Percentiles rank a stretch among this genome's conserved stretches.
Evolutionary conservation across 2,888 invertebrate species (phyloP).

Genomic region (Crioceris asparagi): DNA sequence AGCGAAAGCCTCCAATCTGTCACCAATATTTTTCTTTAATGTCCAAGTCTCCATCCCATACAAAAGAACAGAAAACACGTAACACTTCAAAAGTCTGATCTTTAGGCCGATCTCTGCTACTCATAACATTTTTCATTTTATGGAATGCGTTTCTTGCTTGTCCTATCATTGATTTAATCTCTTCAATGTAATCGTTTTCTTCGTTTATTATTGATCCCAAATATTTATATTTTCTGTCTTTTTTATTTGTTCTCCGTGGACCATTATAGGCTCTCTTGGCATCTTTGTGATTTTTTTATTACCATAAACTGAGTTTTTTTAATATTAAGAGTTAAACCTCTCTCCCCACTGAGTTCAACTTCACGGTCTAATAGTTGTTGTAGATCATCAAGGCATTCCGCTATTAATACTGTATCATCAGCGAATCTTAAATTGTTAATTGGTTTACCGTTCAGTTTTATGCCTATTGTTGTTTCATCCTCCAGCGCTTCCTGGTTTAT

Average conservation of each 20-base stretch:
- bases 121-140: conserved; percentile 9
- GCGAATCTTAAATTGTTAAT: background rate
- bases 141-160: conserved; percentile 7
- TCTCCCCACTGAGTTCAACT: too few species aligned
- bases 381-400: background rate
- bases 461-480: too few species aligned
- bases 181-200: conserved; percentile 7
- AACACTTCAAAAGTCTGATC: conserved; percentile 6
- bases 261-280: too few species aligned
- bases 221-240: conserved; percentile 9
- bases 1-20: conserved; percentile 1
- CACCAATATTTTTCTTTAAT: too few species aligned
- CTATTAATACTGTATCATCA: background rate
- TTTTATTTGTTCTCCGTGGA: background rate
- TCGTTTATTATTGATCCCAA: conserved; percentile 8
- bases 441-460: background rate
- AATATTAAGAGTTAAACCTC: too few species aligned
- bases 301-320: conserved; percentile 2
- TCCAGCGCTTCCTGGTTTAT: too few species aligned
- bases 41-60: conserved; percentile 5
- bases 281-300: conserved; percentile 1
- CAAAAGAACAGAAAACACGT: conserved; percentile 4
- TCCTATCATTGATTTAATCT: conserved; percentile 9
- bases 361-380: too few species aligned
- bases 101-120: conserved; percentile 7